Base-by-base conservation (phyloP, 2,797 vertebrate species). In the Cercopithecus petaurista region DNA sequence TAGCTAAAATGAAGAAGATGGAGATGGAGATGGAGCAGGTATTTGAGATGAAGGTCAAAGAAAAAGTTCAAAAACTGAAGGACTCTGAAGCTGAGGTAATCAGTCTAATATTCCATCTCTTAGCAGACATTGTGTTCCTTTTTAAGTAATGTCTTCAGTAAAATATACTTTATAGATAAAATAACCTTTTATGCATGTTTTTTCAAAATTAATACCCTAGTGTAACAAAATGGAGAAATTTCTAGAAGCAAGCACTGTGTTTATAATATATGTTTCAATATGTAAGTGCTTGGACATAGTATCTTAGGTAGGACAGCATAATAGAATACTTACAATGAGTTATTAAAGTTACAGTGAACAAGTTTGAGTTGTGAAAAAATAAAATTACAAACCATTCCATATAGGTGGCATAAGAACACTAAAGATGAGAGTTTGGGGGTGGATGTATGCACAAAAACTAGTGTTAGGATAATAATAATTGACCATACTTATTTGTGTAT, bases 11-110 rank as follows among this genome's bases (percentile, higher is more conserved):
- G 99, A 99, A 99, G 98, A 99, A 99, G 98, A 99, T 99, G 99
- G 99, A 99, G 98, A 99, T 99, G 99, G 99, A 99, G 97, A 99
- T 99, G 99, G 99, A 99, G 91, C 99, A 99, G 98, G 99, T 99
- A 98, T 99, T 99, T 97, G 99, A 99, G 98, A 99, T 99, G 99
- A 99, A 99, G 98, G 99, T 99, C 98, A 99, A 99, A 98, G 99
- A 99, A 97, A 99, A 99, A 98, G 99, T 99, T 98, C 99, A 99
- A 98, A 99, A 99, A 98, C 99, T 99, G 98, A 99, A 99, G 98
- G 99, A 99, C 98, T 99, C 99, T n/a, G 99, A 99, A 99, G 99
- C 99, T 70, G 99, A 99, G 99, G 99, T 99, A 99, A 97, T 94
- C 0, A 10, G 8, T 48, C 64, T 89, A 64, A 77, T 55, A 52